phyloP scores from a whole-genome alignment of 1,140 invertebrate species.

The Plutomurus gul region DNA sequence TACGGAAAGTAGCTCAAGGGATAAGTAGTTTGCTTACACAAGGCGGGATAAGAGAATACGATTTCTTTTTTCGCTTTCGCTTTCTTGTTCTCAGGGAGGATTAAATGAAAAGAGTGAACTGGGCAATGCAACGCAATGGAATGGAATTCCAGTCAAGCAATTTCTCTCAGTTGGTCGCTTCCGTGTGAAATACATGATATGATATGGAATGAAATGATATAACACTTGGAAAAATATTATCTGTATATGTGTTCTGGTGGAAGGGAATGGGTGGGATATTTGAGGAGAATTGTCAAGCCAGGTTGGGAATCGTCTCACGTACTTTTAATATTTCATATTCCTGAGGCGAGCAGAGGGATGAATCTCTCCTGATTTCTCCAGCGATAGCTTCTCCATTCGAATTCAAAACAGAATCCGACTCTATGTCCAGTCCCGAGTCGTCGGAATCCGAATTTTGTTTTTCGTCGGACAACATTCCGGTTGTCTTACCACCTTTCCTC shows the following conservation, averaged over 20 bases:
- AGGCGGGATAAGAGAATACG: background rate
- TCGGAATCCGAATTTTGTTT: conserved; percentile 29
- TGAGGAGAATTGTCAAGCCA: background rate
- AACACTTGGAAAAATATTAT: background rate
- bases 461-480: conserved; percentile 2
- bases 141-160: background rate
- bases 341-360: conserved; percentile 65
- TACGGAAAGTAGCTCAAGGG: background rate
- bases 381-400: conserved; percentile 28
- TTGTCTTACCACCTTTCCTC: conserved; percentile 2
- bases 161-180: conserved; percentile 20
- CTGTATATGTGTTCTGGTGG: background rate
- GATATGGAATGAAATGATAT: background rate
- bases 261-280: background rate
- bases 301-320: conserved; percentile 44
- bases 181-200: conserved; percentile 6
- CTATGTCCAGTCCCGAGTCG: conserved; percentile 3
- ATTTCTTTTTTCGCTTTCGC: background rate
- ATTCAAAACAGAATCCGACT: conserved; percentile 33
- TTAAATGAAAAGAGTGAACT: background rate
- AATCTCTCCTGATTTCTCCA: conserved; percentile 21
- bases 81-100: background rate
- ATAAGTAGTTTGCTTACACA: background rate
- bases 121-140: too few relatives aligned
- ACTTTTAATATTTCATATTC: conserved; percentile 74